Percentiles rank a stretch among this genome's conserved stretches.
These are phyloP conservation scores for Noctua fimbriata DNA, from an alignment of 2,888 invertebrate species.

Conservation along the genomic window DNA sequence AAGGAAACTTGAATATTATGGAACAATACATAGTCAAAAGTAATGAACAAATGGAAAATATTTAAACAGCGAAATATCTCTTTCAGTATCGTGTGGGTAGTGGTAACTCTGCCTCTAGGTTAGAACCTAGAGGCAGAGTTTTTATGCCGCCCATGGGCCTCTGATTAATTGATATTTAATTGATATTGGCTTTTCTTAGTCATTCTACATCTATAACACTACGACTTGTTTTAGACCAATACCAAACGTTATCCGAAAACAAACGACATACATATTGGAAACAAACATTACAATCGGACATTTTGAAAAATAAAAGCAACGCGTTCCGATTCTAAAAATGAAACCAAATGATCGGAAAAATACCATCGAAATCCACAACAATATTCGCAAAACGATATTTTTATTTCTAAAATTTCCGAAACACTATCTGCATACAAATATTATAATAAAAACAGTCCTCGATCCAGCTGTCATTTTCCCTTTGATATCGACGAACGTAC, in stretches of 20 bases:
- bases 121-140: no score
- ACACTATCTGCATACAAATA: slow-evolving; percentile 40
- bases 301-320: slow-evolving; percentile 1
- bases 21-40: not conserved
- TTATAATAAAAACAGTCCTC: slow-evolving; percentile 31
- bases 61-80: no score
- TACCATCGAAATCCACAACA: slow-evolving; percentile 19
- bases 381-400: slow-evolving; percentile 24
- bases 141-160: no score
- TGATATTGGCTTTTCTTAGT: no score
- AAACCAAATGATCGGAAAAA: slow-evolving; percentile 34
- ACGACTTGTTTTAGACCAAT: not conserved
- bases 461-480: slow-evolving; percentile 46
- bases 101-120: no score
- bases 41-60: not conserved
- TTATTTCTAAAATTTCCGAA: slow-evolving; percentile 34
- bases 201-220: no score
- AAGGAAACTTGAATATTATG: not conserved
- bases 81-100: no score
- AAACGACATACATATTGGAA: not conserved
- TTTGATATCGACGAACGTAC: slow-evolving; percentile 18
- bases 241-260: not conserved
- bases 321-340: slow-evolving; percentile 5
- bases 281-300: slow-evolving; percentile 11
- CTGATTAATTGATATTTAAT: no score